Conservation (phyloP, 1,140 invertebrate species). For the Vollenhovia emeryi region DNA sequence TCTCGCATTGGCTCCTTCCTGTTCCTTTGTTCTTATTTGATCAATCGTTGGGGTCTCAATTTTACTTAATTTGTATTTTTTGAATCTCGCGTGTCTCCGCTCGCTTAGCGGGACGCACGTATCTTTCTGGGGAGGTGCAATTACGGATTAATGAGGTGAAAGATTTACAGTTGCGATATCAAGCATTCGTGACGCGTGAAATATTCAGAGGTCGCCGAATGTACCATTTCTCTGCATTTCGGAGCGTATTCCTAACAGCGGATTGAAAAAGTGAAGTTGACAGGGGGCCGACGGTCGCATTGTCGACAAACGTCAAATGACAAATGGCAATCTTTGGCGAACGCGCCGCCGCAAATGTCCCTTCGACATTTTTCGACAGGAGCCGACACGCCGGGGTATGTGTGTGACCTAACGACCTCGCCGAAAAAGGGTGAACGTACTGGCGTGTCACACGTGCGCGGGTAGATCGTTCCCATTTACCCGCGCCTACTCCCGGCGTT, state of each 20-base stretch:
- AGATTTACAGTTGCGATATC: neutral
- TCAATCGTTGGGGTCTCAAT: no score
- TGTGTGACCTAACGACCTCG: no score
- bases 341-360: neutral
- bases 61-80: no score
- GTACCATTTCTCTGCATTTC: neutral
- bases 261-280: neutral
- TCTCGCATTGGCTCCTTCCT: no score
- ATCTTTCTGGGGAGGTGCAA: neutral
- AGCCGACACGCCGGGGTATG: no score
- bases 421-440: neutral
- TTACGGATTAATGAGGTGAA: neutral
- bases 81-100: neutral
- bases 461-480: neutral
- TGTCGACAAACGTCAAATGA: constrained; percentile 28
- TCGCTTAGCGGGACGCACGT: no score
- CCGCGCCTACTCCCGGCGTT: neutral
- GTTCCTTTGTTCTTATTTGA: no score
- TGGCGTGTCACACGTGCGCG: neutral
- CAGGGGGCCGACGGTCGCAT: no score
- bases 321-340: constrained; percentile 30
- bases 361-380: constrained; percentile 12
- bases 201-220: neutral
- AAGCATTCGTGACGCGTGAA: neutral
- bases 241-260: neutral